Evolutionary conservation across 2,888 invertebrate species (phyloP).

Genomic region (Corbicula japonica): DNA sequence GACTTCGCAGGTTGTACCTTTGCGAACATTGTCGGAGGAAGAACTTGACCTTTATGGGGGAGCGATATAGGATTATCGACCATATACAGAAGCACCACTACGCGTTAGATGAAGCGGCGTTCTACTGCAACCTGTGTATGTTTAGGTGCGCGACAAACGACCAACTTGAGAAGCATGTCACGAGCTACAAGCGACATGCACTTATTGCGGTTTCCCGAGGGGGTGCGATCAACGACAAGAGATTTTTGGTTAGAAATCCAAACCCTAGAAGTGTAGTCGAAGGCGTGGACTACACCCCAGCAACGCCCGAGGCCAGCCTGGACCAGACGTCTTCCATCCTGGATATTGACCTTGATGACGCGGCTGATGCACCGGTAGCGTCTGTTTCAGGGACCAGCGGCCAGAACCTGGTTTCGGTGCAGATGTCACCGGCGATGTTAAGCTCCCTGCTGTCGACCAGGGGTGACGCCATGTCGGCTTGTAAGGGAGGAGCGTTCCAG

Average conservation of each 20-base stretch:
- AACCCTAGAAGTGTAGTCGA: neutral
- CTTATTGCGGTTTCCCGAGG: neutral
- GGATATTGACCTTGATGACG: neutral
- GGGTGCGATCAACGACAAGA: neutral
- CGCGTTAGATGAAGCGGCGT: neutral
- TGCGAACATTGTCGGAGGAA: neutral
- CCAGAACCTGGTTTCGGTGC: neutral
- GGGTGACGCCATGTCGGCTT: too few species aligned
- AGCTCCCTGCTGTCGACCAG: neutral
- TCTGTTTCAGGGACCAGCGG: neutral
- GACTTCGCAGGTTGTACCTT: neutral
- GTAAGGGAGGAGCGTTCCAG: too few species aligned
- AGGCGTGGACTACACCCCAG: neutral
- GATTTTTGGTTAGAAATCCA: neutral
- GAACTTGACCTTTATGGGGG: neutral
- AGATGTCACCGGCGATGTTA: neutral
- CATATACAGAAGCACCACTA: slow-evolving; percentile 7
- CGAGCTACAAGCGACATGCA: slow-evolving; percentile 4
- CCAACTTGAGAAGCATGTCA: neutral
- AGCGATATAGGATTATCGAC: slow-evolving; percentile 1
- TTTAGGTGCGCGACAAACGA: neutral
- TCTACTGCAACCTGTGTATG: slow-evolving; percentile 14
- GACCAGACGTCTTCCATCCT: too few species aligned
- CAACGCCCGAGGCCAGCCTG: neutral
- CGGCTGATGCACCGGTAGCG: neutral